Evolutionary conservation across 2,888 invertebrate species (phyloP).

Genomic region (Alloplasta piceator): DNA sequence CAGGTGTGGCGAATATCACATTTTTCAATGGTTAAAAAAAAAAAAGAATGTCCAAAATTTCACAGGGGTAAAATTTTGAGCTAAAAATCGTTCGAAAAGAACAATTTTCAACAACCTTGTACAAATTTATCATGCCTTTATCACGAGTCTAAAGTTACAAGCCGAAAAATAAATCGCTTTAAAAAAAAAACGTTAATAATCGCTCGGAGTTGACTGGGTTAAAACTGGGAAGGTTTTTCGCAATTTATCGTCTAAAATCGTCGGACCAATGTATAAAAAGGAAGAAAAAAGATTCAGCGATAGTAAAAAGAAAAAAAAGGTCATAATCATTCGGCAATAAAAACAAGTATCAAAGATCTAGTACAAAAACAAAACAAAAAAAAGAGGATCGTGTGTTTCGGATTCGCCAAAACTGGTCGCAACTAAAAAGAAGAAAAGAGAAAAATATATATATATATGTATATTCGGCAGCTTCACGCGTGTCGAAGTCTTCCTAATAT

Average conservation of each 20-base stretch:
- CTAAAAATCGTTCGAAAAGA: constrained; percentile 5
- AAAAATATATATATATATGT: constrained; percentile 44
- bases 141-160: not conserved
- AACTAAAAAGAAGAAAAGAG: constrained; percentile 23
- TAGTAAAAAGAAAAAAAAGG: constrained; percentile 69
- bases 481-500: constrained; percentile 65
- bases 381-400: constrained; percentile 20
- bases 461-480: constrained; percentile 60
- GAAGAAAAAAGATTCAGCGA: constrained; percentile 3
- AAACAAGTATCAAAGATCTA: constrained; percentile 70
- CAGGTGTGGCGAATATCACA: constrained; percentile 41
- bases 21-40: constrained; percentile 44
- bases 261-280: constrained; percentile 40
- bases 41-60: constrained; percentile 43
- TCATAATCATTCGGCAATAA: constrained; percentile 69
- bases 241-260: constrained; percentile 23
- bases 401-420: constrained; percentile 30
- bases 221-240: constrained; percentile 29
- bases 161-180: not conserved
- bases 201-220: not conserved
- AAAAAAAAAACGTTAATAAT: not conserved
- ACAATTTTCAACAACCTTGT: not conserved
- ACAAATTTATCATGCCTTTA: not conserved
- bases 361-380: constrained; percentile 67
- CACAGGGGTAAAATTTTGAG: constrained; percentile 18